phyloP scores from a whole-genome alignment of 2,797 vertebrate species.

The Gambusia yucatana region DNA sequence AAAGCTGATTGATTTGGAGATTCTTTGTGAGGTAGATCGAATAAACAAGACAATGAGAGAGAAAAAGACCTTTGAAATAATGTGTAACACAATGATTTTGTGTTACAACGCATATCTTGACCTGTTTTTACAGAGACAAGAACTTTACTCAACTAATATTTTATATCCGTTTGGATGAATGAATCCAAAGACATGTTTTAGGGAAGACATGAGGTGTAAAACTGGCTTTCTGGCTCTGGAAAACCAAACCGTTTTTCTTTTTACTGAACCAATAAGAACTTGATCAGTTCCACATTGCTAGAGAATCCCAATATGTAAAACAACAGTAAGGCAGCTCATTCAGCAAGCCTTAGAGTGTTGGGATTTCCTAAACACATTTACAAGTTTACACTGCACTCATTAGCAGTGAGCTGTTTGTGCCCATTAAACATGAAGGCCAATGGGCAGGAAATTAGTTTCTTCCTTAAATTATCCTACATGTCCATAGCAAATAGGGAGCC shows the following conservation, averaged over 20 bases:
- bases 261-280: not conserved
- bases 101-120: not conserved
- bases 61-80: not conserved
- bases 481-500: constrained; percentile 6
- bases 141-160: not conserved
- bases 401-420: constrained; percentile 50
- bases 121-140: not conserved
- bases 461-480: constrained; percentile 22
- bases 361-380: constrained; percentile 50
- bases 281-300: not conserved
- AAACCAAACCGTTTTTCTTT: not conserved
- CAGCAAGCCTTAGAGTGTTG: constrained; percentile 10
- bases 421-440: constrained; percentile 48
- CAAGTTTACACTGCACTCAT: constrained; percentile 44
- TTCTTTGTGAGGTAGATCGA: not conserved
- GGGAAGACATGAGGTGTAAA: not conserved
- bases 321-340: constrained; percentile 23
- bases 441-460: constrained; percentile 30
- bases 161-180: not conserved
- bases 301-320: not conserved
- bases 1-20: not conserved
- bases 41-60: not conserved
- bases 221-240: not conserved
- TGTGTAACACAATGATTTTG: not conserved
- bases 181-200: not conserved